Conservation (phyloP, 2,888 invertebrate species). For the Empis stercorea region DNA sequence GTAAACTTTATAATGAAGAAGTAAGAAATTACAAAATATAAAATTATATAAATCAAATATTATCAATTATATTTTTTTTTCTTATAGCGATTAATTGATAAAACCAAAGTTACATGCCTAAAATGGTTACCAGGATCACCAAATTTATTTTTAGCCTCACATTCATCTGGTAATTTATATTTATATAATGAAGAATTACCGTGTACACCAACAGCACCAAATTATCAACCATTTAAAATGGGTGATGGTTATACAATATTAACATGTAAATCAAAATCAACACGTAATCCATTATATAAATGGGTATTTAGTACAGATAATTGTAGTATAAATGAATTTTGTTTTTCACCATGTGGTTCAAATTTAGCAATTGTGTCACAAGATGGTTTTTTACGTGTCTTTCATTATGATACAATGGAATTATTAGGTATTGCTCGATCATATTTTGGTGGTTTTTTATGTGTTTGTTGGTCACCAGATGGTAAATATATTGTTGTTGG, state of each 20-base stretch:
- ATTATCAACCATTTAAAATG: slow-evolving; percentile 89
- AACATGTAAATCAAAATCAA: slow-evolving; percentile 92
- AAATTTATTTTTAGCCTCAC: slow-evolving; percentile 87
- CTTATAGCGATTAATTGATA: slow-evolving; percentile 36
- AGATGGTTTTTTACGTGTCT: slow-evolving; percentile 89
- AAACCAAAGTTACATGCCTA: slow-evolving; percentile 71
- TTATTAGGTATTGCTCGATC: slow-evolving; percentile 84
- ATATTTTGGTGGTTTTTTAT: slow-evolving; percentile 95
- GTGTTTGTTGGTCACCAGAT: slow-evolving; percentile 98
- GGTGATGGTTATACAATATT: slow-evolving; percentile 90
- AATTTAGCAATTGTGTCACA: slow-evolving; percentile 90
- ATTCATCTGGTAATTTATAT: slow-evolving; percentile 93
- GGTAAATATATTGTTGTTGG: slow-evolving; percentile 90
- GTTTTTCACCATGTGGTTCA: slow-evolving; percentile 88
- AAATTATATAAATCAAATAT: neutral
- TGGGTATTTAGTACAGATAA: slow-evolving; percentile 76
- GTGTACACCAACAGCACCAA: slow-evolving; percentile 80
- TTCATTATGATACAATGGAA: slow-evolving; percentile 97
- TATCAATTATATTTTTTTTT: slow-evolving; percentile 4
- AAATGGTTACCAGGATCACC: slow-evolving; percentile 94
- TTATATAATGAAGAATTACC: slow-evolving; percentile 92
- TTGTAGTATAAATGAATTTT: slow-evolving; percentile 87
- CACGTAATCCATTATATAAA: slow-evolving; percentile 87
- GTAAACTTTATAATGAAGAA: slow-evolving; percentile 97
- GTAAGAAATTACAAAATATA: slow-evolving; percentile 37